These are phyloP conservation scores for Muscidifurax raptorellus DNA, from an alignment of 1,140 invertebrate genomes.

Conservation along the genomic window DNA sequence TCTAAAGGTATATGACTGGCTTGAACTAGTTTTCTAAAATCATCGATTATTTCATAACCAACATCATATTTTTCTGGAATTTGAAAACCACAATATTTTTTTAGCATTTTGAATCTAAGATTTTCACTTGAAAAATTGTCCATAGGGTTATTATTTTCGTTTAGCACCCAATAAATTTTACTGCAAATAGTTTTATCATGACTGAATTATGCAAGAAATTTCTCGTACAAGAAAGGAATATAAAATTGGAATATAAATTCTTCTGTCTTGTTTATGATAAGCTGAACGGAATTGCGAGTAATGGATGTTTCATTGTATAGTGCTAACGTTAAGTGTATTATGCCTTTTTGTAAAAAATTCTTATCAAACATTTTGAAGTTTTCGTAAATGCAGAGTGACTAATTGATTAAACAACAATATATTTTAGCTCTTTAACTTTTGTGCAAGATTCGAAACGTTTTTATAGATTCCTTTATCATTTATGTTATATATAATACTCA, in stretches of 20 bases:
- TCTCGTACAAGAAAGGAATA: neutral
- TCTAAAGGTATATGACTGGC: constrained; percentile 23
- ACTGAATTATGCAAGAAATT: constrained; percentile 16
- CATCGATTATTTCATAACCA: neutral
- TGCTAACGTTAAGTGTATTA: constrained; percentile 39
- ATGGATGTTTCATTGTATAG: constrained; percentile 41
- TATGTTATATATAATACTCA: too few relatives aligned
- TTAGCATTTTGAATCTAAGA: constrained; percentile 34
- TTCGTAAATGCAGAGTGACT: too few relatives aligned
- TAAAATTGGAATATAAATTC: constrained; percentile 18
- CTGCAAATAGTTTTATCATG: constrained; percentile 11
- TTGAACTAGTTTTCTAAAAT: neutral
- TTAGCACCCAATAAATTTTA: constrained; percentile 40
- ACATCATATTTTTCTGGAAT: constrained; percentile 36
- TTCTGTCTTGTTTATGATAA: constrained; percentile 17
- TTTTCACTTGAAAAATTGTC: constrained; percentile 43
- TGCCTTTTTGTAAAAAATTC: too few relatives aligned
- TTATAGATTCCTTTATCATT: too few relatives aligned
- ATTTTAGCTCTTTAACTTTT: too few relatives aligned
- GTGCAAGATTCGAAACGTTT: too few relatives aligned
- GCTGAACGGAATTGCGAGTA: constrained; percentile 37
- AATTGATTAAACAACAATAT: too few relatives aligned
- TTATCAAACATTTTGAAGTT: too few relatives aligned
- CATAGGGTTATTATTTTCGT: constrained; percentile 21
- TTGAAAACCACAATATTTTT: constrained; percentile 40